Percentiles rank a stretch among this genome's conserved stretches.
Evolutionary conservation across 2,113 vertebrate species (phyloP).

Genomic region (Hypocryptadius cinnamomeus): DNA sequence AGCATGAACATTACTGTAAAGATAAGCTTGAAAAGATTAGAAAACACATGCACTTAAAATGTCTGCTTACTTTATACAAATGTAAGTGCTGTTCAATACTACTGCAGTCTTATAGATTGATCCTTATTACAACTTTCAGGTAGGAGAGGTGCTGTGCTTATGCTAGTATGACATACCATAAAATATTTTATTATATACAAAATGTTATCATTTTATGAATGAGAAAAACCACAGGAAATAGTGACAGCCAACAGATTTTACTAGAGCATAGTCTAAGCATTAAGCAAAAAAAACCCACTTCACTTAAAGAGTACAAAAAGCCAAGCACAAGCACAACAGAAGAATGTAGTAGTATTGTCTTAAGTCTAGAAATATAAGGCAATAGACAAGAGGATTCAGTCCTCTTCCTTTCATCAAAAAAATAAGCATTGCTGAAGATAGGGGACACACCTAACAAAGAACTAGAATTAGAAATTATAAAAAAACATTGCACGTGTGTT

Average conservation of each 20-base stretch:
- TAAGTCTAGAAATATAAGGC: background rate
- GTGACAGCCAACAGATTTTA: background rate
- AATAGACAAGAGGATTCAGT: background rate
- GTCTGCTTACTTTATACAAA: background rate
- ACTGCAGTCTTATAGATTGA: background rate
- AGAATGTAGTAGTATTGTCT: background rate
- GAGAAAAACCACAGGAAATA: background rate
- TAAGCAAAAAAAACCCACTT: background rate
- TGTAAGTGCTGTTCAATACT: background rate
- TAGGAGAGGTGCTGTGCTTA: background rate
- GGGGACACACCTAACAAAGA: background rate
- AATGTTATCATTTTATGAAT: background rate
- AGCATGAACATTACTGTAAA: background rate
- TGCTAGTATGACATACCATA: background rate
- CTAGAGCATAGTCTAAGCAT: background rate
- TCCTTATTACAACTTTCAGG: background rate
- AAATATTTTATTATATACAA: background rate
- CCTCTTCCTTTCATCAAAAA: background rate
- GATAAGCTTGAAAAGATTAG: background rate
- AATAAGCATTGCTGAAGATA: background rate
- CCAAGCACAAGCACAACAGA: background rate
- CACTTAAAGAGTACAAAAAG: background rate
- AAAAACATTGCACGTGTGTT: background rate
- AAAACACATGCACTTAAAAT: background rate
- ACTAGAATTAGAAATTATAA: background rate